These are phyloP conservation scores for Paradisaea rubra DNA, from an alignment of 2,113 vertebrate genomes.

Conservation along the genomic window DNA sequence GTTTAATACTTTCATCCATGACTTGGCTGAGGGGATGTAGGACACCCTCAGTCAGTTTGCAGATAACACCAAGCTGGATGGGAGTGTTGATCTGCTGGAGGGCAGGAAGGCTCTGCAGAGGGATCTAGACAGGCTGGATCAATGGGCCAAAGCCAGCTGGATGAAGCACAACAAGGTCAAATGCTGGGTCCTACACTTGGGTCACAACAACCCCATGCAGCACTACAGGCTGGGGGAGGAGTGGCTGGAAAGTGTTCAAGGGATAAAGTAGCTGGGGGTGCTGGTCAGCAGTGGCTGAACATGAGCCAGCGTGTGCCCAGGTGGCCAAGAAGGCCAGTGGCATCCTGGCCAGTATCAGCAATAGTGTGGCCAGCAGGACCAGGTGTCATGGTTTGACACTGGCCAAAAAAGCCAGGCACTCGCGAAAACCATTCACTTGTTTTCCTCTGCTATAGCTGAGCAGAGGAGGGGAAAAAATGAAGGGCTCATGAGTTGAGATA, in stretches of 20 bases:
- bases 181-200: not conserved
- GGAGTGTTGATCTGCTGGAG: not conserved
- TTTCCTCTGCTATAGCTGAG: too few species aligned
- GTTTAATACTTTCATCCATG: not conserved
- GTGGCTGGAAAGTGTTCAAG: not conserved
- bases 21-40: not conserved
- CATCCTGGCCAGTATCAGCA: not conserved
- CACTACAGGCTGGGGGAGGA: not conserved
- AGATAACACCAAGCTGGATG: rapidly evolving
- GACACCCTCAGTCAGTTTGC: not conserved
- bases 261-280: not conserved
- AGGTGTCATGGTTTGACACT: too few species aligned
- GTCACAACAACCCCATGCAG: not conserved
- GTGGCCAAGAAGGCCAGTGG: not conserved
- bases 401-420: too few species aligned
- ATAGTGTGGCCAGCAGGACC: not conserved
- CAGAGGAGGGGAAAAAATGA: too few species aligned
- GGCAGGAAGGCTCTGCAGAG: not conserved
- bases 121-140: not conserved
- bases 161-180: not conserved
- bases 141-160: not conserved
- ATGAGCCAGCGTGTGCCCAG: not conserved
- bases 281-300: not conserved
- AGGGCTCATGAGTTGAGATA: too few species aligned
- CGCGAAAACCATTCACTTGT: too few species aligned